Conservation (phyloP, 2,797 vertebrate genomes). For the Esox lucius region DNA sequence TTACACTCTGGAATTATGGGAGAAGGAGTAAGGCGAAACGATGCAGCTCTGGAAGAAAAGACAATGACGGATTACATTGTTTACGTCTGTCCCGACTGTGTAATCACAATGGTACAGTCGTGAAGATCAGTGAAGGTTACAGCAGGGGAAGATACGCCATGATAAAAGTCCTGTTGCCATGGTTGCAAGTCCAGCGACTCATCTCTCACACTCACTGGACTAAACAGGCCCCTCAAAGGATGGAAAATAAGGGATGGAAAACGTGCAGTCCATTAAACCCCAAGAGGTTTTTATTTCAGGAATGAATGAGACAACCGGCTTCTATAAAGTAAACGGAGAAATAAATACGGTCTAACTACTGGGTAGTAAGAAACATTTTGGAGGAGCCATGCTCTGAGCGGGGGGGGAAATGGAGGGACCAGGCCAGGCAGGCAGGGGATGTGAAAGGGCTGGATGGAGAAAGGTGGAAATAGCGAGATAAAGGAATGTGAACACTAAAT, state of each 20-base stretch:
- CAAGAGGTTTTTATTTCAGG: neutral
- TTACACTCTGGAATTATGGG: constrained; percentile 39
- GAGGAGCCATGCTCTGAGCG: constrained; percentile 40
- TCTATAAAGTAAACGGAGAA: constrained; percentile 5
- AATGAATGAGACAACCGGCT: neutral
- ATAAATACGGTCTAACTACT: neutral
- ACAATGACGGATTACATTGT: constrained; percentile 28
- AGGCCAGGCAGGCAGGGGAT: constrained; percentile 39
- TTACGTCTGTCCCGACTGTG: constrained; percentile 7
- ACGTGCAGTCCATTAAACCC: neutral
- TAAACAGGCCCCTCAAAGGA: neutral
- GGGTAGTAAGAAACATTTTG: constrained; percentile 9
- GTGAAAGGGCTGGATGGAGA: constrained; percentile 9
- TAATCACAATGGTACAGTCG: constrained; percentile 20
- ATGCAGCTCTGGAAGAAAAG: constrained; percentile 30
- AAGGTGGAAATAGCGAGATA: neutral
- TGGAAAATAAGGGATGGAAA: neutral
- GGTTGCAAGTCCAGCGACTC: neutral
- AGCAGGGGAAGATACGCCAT: constrained; percentile 7
- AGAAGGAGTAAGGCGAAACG: constrained; percentile 37
- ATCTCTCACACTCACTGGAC: neutral
- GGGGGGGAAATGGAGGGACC: constrained; percentile 2
- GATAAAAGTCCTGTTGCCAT: neutral
- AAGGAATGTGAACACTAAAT: neutral
- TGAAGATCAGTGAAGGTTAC: neutral